These are phyloP conservation scores for Enteromius thamalakanensis DNA, from an alignment of 2,797 vertebrate genomes.

Conservation along the genomic window DNA sequence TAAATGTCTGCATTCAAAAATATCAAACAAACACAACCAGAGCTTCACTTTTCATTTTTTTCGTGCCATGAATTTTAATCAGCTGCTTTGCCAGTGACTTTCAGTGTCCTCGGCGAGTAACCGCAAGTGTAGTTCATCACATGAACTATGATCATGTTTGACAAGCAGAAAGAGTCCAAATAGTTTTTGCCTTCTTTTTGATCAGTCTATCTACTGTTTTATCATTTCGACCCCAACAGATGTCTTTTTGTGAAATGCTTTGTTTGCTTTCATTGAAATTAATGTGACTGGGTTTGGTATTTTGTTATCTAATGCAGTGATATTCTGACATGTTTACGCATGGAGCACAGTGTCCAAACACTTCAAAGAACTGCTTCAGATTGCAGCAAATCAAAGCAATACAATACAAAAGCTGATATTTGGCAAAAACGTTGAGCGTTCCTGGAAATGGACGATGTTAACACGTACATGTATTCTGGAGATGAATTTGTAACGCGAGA, in stretches of 20 bases:
- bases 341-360: constrained; percentile 25
- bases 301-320: constrained; percentile 31
- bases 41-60: neutral
- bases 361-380: constrained; percentile 14
- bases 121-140: constrained; percentile 28
- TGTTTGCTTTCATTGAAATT: constrained; percentile 25
- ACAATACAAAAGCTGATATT: constrained; percentile 16
- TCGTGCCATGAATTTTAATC: constrained; percentile 12
- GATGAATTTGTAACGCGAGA: constrained; percentile 34
- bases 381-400: constrained; percentile 11
- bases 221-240: constrained; percentile 7
- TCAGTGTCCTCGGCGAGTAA: constrained; percentile 18
- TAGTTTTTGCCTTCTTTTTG: constrained; percentile 29
- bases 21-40: neutral
- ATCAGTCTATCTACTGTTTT: constrained; percentile 32
- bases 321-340: constrained; percentile 24
- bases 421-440: constrained; percentile 4
- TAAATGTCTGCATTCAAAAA: constrained; percentile 1
- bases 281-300: constrained; percentile 16
- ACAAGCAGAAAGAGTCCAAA: constrained; percentile 28
- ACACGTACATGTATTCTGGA: neutral
- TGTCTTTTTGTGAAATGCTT: constrained; percentile 30
- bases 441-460: constrained; percentile 8
- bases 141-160: constrained; percentile 24
- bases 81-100: constrained; percentile 15